Base-by-base conservation (phyloP, 2,888 invertebrate genomes). In the Allygus modestus region DNA sequence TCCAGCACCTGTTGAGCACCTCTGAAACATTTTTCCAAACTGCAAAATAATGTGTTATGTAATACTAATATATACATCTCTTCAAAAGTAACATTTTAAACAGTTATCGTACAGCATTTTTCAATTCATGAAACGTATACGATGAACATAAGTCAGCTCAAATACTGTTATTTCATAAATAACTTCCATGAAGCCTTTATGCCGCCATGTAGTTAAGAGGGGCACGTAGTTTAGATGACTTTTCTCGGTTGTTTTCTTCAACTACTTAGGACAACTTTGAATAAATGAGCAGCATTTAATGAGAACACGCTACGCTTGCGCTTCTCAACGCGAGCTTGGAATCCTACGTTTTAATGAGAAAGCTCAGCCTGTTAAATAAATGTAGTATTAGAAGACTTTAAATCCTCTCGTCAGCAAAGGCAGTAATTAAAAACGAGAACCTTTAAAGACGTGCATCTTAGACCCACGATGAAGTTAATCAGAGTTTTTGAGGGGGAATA, bases 201-300 rank as follows among this genome's bases (percentile, higher is more conserved):
- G 37, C 37, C 9, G 37, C 9, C 37, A 37, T 37, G 37, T 9
- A 37, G 37, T 17, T 46, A 17, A 46, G 46, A 46, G 46, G 46
- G 46, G 12, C 46, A 9, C 46, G 46, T 15, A 15, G 46, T 17
- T 46, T 46, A 46, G 46, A 46, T 65, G 65, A 65, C 65, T 26
- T 17, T 20, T 28, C 31, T 28, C 12, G 58, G 5, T 15, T 20
- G 71, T 37, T 71, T 71, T 71, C 71, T 71, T 71, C 41, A 71
- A 33, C 71, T 71, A 71, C 71, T 71, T 71, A 71, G 37, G 71
- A 71, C 71, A 71, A 71, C 37, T 71, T 71, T 71, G 71, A 71
- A 71, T 71, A 71, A 71, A 71, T 71, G 71, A 71, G 71, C 71
- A 71, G 41, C 71, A 20, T 71, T 71, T 71, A 71, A 71, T 71